Percentiles rank a stretch among this genome's conserved stretches.
phyloP scores from a whole-genome alignment of 2,888 invertebrate species.

The Limnephilus marmoratus region DNA sequence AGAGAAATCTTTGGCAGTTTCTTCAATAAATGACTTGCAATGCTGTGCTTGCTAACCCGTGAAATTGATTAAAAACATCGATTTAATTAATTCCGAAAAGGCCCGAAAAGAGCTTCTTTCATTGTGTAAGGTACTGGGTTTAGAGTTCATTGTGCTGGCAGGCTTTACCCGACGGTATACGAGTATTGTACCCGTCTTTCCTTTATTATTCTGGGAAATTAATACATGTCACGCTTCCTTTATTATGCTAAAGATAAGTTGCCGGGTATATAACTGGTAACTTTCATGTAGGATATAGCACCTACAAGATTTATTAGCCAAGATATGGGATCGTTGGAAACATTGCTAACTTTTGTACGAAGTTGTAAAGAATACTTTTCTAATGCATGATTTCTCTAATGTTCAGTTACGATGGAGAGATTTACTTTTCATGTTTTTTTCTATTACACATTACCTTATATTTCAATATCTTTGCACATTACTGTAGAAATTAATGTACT shows the following conservation, averaged over 20 bases:
- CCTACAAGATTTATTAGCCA: neutral
- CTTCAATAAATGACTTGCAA: neutral
- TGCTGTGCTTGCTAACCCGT: neutral
- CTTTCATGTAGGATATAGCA: neutral
- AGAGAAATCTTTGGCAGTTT: neutral
- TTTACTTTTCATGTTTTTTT: neutral
- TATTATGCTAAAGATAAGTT: neutral
- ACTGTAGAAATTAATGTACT: neutral
- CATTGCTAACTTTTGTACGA: neutral
- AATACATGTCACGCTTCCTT: conserved; percentile 20
- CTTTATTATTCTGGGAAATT: neutral
- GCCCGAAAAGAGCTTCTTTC: neutral
- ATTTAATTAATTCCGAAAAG: neutral
- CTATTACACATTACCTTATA: neutral
- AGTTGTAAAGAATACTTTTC: neutral
- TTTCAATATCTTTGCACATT: too few species aligned
- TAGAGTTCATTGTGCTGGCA: neutral
- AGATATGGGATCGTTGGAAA: neutral
- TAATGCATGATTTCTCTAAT: too few species aligned
- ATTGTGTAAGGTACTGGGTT: neutral
- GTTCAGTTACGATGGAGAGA: too few species aligned
- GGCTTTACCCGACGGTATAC: neutral
- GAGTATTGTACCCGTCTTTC: neutral
- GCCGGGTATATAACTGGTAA: neutral
- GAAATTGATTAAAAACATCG: neutral